Conservation (phyloP, 1,140 invertebrate genomes). For the Papilio helenus region DNA sequence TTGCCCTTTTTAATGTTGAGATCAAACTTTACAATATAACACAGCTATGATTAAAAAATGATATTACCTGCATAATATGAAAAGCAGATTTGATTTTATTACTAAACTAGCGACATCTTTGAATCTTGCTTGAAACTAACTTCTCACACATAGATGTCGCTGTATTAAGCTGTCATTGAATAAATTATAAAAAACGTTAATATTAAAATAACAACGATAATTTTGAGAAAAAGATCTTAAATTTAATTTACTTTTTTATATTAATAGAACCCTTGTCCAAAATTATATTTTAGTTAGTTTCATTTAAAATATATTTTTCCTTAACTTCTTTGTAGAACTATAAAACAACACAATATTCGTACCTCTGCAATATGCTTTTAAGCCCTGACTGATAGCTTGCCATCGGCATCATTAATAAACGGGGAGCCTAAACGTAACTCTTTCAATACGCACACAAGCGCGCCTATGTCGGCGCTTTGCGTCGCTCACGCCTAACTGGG, state of each 20-base stretch:
- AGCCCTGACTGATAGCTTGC: constrained; percentile 35
- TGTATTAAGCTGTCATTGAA: background rate
- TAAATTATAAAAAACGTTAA: background rate
- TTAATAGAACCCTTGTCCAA: too few relatives aligned
- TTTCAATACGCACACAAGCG: constrained; percentile 69
- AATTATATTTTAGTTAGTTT: too few relatives aligned
- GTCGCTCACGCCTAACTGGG: constrained; percentile 55
- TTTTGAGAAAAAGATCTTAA: background rate
- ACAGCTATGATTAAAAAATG: too few relatives aligned
- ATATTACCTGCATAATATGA: background rate
- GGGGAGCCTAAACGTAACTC: constrained; percentile 67
- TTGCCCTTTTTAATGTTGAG: too few relatives aligned
- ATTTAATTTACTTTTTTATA: too few relatives aligned
- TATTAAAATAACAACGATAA: background rate
- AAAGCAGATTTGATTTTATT: constrained; percentile 31
- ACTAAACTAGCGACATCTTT: constrained; percentile 59
- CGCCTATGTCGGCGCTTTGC: constrained; percentile 50
- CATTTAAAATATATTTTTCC: background rate
- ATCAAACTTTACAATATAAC: too few relatives aligned
- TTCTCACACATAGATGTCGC: constrained; percentile 71
- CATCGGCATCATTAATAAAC: constrained; percentile 64
- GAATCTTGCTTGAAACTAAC: constrained; percentile 51
- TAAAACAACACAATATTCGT: background rate
- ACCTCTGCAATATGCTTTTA: background rate
- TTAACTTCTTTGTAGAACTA: background rate